A percentile compares a stretch with the other conserved stretches of the same genome.
These are phyloP conservation scores for Hydrotaea diabolus DNA, from an alignment of 2,888 invertebrate species.

Conservation along the genomic window DNA sequence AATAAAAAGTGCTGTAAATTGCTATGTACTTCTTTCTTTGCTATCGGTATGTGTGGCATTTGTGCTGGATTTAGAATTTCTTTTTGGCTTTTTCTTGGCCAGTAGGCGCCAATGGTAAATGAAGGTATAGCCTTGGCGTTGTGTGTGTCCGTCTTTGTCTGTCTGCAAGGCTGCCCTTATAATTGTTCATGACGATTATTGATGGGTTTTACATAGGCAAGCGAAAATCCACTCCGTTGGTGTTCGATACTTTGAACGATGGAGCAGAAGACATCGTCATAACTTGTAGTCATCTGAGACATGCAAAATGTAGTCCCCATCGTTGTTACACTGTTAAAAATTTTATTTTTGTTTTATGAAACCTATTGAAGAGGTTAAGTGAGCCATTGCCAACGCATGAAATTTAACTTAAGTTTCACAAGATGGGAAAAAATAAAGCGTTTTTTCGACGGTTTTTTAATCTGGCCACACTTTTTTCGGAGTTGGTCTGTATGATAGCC, in stretches of 20 bases:
- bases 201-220: conserved; percentile 22
- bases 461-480: no score
- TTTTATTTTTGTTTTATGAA: no score
- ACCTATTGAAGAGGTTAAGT: no score
- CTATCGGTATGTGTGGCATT: neutral
- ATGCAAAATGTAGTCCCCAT: no score
- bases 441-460: no score
- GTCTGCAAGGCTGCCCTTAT: conserved; percentile 13
- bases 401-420: no score
- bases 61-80: neutral
- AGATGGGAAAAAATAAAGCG: no score
- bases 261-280: neutral
- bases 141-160: neutral
- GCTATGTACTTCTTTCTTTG: neutral
- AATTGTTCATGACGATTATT: conserved; percentile 50
- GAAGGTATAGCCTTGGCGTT: neutral
- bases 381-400: no score
- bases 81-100: neutral
- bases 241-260: neutral
- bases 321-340: no score
- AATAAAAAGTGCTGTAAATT: neutral
- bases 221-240: neutral
- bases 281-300: neutral
- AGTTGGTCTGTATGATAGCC: no score
- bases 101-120: conserved; percentile 47